A percentile compares a stretch with the other conserved stretches of the same genome.
phyloP scores from a whole-genome alignment of 2,888 invertebrate species.

The Ectemnius cavifrons region DNA sequence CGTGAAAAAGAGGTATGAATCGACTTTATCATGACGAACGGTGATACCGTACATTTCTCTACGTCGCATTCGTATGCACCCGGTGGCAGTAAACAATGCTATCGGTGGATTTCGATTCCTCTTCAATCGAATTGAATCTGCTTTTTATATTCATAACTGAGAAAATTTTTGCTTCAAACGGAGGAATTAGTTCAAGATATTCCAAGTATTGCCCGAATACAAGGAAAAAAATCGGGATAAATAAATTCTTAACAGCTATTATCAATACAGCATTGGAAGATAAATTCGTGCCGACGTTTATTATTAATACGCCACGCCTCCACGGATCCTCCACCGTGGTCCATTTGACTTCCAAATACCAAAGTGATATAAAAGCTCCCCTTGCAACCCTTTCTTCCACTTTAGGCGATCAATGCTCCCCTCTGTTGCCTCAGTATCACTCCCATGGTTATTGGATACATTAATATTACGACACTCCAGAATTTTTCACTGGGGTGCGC shows the following conservation, averaged over 20 bases:
- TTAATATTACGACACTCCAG: constrained; percentile 1
- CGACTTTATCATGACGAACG: constrained; percentile 3
- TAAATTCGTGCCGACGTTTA: no score
- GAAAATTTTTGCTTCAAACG: not conserved
- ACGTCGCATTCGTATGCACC: constrained; percentile 7
- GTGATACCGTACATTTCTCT: constrained; percentile 25
- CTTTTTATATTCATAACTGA: constrained; percentile 8
- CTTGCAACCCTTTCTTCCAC: not conserved
- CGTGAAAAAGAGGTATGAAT: constrained; percentile 13
- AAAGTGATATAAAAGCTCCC: constrained; percentile 5
- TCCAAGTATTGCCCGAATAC: no score
- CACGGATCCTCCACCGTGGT: no score
- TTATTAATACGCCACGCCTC: no score
- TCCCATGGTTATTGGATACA: not conserved
- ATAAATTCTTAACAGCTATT: no score
- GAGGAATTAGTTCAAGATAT: not conserved
- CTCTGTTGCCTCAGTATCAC: not conserved
- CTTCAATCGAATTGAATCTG: constrained; percentile 19
- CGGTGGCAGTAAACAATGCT: not conserved
- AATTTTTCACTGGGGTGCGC: not conserved
- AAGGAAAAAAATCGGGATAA: no score
- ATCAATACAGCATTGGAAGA: no score
- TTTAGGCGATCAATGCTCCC: constrained; percentile 8
- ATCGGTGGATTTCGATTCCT: no score
- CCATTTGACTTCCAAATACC: constrained; percentile 47